These are phyloP conservation scores for Conus canariensis DNA, from an alignment of 2,888 invertebrate species.

Conservation along the genomic window DNA sequence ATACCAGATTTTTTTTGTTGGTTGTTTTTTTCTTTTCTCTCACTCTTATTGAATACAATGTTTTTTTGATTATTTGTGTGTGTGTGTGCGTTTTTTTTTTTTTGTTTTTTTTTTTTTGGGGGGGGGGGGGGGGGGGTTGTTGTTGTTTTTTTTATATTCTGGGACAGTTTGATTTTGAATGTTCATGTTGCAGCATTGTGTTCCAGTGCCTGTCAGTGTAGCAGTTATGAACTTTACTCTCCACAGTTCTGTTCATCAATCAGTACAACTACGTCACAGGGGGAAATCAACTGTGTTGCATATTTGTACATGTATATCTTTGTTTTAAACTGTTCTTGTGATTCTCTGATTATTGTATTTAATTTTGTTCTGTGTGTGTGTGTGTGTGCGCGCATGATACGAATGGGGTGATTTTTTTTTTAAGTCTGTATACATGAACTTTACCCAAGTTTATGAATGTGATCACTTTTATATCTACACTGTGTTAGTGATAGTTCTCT, in stretches of 20 bases:
- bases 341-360: neutral
- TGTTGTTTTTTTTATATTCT: no score
- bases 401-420: neutral
- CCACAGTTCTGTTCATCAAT: neutral
- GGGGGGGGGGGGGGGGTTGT: no score
- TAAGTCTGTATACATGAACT: neutral
- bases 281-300: neutral
- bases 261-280: no score
- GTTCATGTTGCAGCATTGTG: no score
- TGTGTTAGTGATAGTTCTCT: neutral
- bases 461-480: neutral
- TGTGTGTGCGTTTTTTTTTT: no score
- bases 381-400: no score
- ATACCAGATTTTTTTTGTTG: no score
- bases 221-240: neutral
- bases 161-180: no score
- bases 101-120: no score
- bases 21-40: no score
- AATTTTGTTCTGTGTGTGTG: neutral
- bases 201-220: neutral
- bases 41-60: no score
- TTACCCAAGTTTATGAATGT: neutral
- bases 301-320: neutral
- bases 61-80: no score
- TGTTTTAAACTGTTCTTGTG: neutral